These are phyloP conservation scores for Nephrotoma flavescens DNA, from an alignment of 2,888 invertebrate species.

Conservation along the genomic window DNA sequence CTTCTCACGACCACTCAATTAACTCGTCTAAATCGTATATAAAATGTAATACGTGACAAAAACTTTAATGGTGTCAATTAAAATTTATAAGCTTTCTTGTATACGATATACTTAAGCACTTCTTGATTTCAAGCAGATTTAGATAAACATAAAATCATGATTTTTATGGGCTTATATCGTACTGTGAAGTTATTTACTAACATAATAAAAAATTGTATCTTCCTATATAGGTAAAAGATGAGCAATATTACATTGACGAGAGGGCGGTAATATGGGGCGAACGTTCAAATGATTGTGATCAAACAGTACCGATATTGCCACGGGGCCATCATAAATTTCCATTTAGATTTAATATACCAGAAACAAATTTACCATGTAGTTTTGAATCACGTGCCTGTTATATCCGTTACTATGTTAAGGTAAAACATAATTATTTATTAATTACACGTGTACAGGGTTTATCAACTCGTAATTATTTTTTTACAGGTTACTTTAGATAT, in stretches of 20 bases:
- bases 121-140: not conserved
- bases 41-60: not conserved
- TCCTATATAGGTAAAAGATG: constrained; percentile 1
- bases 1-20: not conserved
- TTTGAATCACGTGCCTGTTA: constrained; percentile 7
- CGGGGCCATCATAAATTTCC: constrained; percentile 5
- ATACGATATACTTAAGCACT: not conserved
- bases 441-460: not conserved
- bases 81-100: not conserved
- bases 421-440: not conserved
- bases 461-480: not conserved
- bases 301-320: not conserved
- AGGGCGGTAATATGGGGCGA: constrained; percentile 4
- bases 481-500: constrained; percentile 4
- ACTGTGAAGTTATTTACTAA: not conserved
- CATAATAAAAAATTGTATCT: not conserved
- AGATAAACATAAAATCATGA: not conserved
- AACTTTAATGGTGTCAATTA: not conserved
- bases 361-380: constrained; percentile 7
- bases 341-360: constrained; percentile 6
- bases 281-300: not conserved
- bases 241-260: constrained; percentile 5
- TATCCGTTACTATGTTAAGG: constrained; percentile 5
- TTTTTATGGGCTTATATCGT: not conserved
- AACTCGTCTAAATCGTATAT: not conserved